Evolutionary conservation across 2,888 invertebrate genomes (phyloP), one percentile per base, ranked within the genome.

Genomic region (Standfussiana lucernea): DNA sequence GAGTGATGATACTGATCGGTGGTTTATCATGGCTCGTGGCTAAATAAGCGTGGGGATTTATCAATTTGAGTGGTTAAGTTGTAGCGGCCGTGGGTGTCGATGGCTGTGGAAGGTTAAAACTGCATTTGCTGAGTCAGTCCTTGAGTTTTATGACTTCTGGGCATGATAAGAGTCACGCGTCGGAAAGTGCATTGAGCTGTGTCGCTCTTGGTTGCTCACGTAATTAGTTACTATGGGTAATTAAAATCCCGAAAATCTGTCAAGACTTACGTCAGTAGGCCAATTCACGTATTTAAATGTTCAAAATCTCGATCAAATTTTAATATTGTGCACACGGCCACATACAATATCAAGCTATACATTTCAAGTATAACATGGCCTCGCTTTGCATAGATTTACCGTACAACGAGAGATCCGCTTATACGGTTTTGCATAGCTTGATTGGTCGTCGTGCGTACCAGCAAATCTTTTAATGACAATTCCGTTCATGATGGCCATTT

Each of bases 1-100:
- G 15, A 59, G 2, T 62, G 64, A 64, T 18, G 35, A 32, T 59
- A 65, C 47, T 79, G 73, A 73, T 73, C 8, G 40, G 21, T 2
- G 3, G 42, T 28, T 45, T 67, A 8, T 75, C 35, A 56, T 40
- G 24, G 32, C 15, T 80, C 10, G 45, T 53, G 32, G 45, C 45
- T 82, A 10, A 18, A 42, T 32, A 1, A 53, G 7, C 21, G 37
- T 56, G 53, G 67, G 40, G 53, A 62, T 50, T 15, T 80, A 7
- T 35, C 24, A 18, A 65, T 72, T 71, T 80, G 21, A 2, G 5
- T 18, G 32, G 21, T 45, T 61, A 7, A 32, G 24, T 6, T 67
- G n/a, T 15, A 2, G 28, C 7, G n/a, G 15, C 40, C 7, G 69
- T 53, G 24, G 32, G 21, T 45, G 32, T 24, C 13, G 21, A 35